These are phyloP conservation scores for Cynopterus brachyotis DNA, from an alignment of 2,113 vertebrate genomes.

Conservation along the genomic window DNA sequence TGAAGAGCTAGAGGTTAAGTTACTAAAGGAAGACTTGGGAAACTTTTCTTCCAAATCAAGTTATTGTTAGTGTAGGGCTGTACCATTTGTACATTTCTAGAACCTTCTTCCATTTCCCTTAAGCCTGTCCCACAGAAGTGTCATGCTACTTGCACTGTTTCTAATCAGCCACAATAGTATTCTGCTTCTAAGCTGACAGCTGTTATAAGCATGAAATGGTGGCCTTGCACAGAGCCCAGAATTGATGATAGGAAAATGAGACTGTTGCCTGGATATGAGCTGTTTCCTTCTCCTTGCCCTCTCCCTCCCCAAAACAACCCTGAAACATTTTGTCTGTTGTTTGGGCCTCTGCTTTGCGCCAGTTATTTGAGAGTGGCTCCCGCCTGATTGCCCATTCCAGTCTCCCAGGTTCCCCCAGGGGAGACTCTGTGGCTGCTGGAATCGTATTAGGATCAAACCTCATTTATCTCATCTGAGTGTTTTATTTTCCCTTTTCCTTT, in stretches of 20 bases:
- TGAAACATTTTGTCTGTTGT: neutral
- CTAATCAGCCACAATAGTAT: fast-evolving
- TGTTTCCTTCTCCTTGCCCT: neutral
- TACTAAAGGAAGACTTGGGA: neutral
- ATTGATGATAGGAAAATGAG: neutral
- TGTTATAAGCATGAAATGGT: neutral
- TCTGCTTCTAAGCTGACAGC: neutral
- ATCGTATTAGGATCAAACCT: neutral
- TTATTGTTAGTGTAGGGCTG: neutral
- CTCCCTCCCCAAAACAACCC: neutral
- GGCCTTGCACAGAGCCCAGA: neutral
- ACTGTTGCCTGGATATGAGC: neutral
- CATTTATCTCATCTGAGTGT: neutral
- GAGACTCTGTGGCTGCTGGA: neutral
- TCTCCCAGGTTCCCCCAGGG: neutral
- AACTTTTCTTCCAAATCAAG: neutral
- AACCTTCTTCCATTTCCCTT: neutral
- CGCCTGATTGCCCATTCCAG: neutral
- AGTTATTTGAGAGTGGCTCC: neutral
- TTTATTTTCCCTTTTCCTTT: neutral
- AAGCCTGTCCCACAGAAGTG: neutral
- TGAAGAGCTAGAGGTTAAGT: neutral
- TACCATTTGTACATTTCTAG: neutral
- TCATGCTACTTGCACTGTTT: neutral
- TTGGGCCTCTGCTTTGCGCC: neutral